Conservation (phyloP, 2,113 vertebrate genomes). For the Rhegmatorhina hoffmannsi region DNA sequence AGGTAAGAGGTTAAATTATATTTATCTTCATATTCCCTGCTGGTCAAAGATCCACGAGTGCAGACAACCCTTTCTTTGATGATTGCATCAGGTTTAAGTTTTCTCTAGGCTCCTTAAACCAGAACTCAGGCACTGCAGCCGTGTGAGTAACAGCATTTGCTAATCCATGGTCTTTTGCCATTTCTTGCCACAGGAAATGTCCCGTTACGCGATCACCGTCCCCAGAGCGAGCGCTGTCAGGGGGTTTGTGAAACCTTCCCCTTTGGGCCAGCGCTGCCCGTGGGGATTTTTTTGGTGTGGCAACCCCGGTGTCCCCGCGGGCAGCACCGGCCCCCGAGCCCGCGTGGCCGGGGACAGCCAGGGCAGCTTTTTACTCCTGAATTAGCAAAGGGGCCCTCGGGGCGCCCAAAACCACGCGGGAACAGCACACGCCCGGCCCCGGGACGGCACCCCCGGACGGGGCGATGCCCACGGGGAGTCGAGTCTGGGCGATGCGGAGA, state of each 20-base stretch:
- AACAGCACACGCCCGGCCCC: neutral
- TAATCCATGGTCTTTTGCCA: neutral
- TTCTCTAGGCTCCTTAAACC: neutral
- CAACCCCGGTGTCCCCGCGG: neutral
- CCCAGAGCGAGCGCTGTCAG: rapidly evolving
- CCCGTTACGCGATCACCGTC: neutral
- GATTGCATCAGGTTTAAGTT: neutral
- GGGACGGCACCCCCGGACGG: neutral
- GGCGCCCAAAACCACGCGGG: neutral
- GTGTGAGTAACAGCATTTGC: neutral
- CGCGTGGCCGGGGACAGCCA: neutral
- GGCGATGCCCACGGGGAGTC: neutral
- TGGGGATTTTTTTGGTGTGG: neutral
- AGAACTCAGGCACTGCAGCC: neutral
- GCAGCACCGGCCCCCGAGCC: neutral
- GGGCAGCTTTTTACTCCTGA: neutral
- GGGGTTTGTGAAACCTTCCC: neutral
- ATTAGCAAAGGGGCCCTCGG: neutral
- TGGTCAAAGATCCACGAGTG: neutral
- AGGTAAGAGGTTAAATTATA: neutral
- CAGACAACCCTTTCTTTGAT: neutral
- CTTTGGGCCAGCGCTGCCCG: neutral
- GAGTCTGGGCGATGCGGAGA: no score
- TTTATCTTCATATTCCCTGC: neutral
- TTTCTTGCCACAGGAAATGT: neutral